Base-by-base conservation (phyloP, 2,888 invertebrate species). In the Lasioglossum morio region DNA sequence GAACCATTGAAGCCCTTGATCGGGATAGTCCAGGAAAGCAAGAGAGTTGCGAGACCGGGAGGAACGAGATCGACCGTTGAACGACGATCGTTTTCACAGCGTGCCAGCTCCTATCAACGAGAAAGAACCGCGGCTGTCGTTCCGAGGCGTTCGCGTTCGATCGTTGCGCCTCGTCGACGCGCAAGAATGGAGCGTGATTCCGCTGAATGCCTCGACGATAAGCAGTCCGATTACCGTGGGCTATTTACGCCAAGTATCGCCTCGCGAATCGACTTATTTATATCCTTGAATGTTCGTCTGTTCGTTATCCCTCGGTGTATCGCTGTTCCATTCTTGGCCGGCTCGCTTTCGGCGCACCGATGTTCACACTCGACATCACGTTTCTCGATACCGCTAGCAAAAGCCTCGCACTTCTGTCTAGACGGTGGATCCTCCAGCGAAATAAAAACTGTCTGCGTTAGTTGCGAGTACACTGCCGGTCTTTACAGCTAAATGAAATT, bases 121-220 rank as follows among this genome's bases (percentile, higher is more conserved):
- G 40, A 82, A 82, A 77, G 30, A 53, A 23, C 48, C 57, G 43
- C 46, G 69, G 60, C 27, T 60, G 46, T 60, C 74, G 69, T 82
- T 66, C 30, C 40, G 63, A 77, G 78, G 72, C 48, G 78, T 72
- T 57, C 23, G 72, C 48, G 78, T 72, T 57, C 23, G 43, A 60
- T 82, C 37, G 74, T 82, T 23, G 79, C 66, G 57, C 19, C 69
- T 73, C 30, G 74, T 8, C 69, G 57, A 69, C 66, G 57, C 74
- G 74, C 48, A 12, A 80, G 81, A 82, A 80, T 72, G 40, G 74
- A 80, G 27, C 46, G 27, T 57, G 74, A 63, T 53, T 72, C 75
- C 69, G 74, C 70, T 82, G 74, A 75, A 74, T 80, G 82, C 46
- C 37, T 63, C 69, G 27, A 37, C 70, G 80, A 79, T 82, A 82